Base-by-base conservation (phyloP, 2,888 invertebrate genomes). In the Drosophila prostipennis region DNA sequence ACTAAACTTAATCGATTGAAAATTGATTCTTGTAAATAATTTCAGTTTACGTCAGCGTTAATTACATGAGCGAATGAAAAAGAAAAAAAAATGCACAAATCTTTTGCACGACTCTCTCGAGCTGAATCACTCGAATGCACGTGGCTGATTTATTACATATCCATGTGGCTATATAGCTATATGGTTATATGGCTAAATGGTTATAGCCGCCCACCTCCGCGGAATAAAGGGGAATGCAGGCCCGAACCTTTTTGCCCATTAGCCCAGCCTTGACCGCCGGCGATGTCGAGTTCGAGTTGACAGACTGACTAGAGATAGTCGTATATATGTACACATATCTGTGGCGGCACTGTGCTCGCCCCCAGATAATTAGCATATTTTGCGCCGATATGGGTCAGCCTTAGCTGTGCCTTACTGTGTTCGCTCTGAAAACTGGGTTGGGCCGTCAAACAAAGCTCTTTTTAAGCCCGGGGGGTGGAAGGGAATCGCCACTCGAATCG, bases 1-100 rank as follows among this genome's bases (percentile, higher is more conserved):
- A 61, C 78, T 71, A 69, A 32, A 67, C 46, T 77, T 79, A 76
- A 78, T 85, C 77, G 83, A 88, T 88, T 61, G 83, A 80, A 86
- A 88, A 88, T 84, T 88, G 80, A 83, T 88, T 86, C 84, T 86
- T 86, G 79, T 77, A 86, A 76, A 80, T 82, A 84, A 82, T 87
- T 83, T 78, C 26, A 56, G 56, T 80, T 84, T 88, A 84, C 84
- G 84, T 84, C 84, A 88, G 84, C 87, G 74, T 74, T 84, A 84
- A 84, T 87, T 87, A 86, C 79, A 82, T 70, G 59, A 45, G 46
- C 48, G 52, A 53, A 7, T 45, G 23, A 23, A 23, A 23, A 19
- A 19, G 3, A 3, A 0, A 48, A 55, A 68, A 65, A 37, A 49
- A 59, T 70, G 75, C 75, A 65, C 45, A 67, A 55, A 64, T 79